Evolutionary conservation across 1,140 invertebrate genomes (phyloP), one percentile per base, ranked within the genome.

Genomic region (Hydropsyche tenuis): DNA sequence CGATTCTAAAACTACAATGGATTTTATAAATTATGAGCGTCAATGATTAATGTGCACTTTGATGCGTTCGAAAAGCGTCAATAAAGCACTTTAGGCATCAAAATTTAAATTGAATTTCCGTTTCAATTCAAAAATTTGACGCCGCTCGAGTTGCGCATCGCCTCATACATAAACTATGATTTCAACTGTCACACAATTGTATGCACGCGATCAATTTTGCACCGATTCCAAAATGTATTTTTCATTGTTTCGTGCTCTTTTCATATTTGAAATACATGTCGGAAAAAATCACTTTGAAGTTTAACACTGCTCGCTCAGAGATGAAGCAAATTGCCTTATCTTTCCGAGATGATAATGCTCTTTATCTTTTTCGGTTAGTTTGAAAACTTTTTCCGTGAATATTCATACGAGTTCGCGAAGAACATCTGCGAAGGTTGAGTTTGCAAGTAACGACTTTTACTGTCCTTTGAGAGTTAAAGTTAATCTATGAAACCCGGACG

Each of bases 301-400:
- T 48, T 25, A 60, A 25, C 5, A 9, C 1, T 53, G 48, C 25
- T 20, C 22, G 22, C 56, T 60, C 23, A 11, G 56, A 60, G 23
- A 27, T 27, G 56, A 14, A 60, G 56, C 56, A 60, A 60, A 60
- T 60, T 60, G 56, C 56, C 56, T 14, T 14, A 27, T 60, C 56
- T 60, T 20, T 14, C 23, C 56, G 56, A 20, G 12, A 25, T 20
- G 56, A 60, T 60, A 60, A 60, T 60, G 22, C 56, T 60, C 56
- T 60, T 60, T 60, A 60, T 60, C 56, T 60, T 60, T 60, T 60
- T 60, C 56, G 56, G 56, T 60, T 60, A 60, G 56, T 60, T 60
- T n/a, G 56, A 60, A 60, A 60, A 60, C 22, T 60, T 60, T 60
- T 27, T 25, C 56, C 56, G 22, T 60, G 56, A 60, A 60, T 60